These are phyloP conservation scores for Drosophila kambysellisi DNA, from an alignment of 2,888 invertebrate species.

Conservation along the genomic window DNA sequence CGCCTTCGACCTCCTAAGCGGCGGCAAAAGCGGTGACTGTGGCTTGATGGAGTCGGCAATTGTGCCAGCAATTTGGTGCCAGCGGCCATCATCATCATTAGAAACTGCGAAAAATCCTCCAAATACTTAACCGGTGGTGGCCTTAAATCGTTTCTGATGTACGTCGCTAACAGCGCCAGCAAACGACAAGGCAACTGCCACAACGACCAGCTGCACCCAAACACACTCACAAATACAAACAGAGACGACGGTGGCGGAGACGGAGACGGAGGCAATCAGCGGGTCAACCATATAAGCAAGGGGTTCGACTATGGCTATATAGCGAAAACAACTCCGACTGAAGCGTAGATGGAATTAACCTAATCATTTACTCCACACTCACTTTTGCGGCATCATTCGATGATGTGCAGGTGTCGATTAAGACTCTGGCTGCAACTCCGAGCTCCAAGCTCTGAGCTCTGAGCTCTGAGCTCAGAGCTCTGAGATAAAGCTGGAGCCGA, in stretches of 20 bases:
- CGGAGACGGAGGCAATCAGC: constrained; percentile 50
- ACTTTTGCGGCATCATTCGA: constrained; percentile 70
- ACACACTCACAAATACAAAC: background rate
- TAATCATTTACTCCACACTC: constrained; percentile 66
- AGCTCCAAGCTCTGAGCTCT: background rate
- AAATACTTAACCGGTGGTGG: constrained; percentile 63
- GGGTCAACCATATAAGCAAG: constrained; percentile 18
- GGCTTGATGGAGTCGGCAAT: constrained; percentile 45
- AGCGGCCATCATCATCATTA: constrained; percentile 72
- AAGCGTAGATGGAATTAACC: constrained; percentile 26
- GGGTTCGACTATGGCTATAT: constrained; percentile 8
- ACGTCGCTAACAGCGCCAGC: constrained; percentile 42
- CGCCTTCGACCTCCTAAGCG: background rate
- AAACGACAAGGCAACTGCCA: constrained; percentile 39
- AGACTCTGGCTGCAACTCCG: constrained; percentile 24
- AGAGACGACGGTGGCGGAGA: background rate
- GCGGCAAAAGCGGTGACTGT: background rate
- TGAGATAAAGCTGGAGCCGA: background rate
- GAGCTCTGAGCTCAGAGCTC: background rate
- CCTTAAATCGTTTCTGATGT: constrained; percentile 78
- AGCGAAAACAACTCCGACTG: constrained; percentile 22
- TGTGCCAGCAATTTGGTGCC: constrained; percentile 54
- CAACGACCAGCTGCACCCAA: constrained; percentile 10
- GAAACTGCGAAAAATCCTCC: constrained; percentile 76
- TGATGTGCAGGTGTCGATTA: constrained; percentile 67